Base-by-base conservation (phyloP, 2,113 vertebrate genomes). In the Callorhinus ursinus region DNA sequence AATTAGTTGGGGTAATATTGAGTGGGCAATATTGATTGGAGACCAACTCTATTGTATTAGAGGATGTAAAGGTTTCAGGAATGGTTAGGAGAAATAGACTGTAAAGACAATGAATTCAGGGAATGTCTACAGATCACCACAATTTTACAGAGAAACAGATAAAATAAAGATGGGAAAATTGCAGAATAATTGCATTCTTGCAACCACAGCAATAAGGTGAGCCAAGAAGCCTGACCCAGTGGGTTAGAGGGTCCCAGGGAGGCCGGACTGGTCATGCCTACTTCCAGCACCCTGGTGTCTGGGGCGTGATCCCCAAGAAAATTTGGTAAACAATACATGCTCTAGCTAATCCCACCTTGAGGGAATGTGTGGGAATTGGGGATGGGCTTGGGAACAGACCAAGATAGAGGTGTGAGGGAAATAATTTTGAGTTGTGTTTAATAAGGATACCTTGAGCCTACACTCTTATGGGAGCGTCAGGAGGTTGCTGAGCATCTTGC, bases 201-300 rank as follows among this genome's bases (percentile, higher is more conserved):
- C 14, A 36, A 59, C 33, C 53, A 46, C 33, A 90, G 61, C 16
- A 21, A 22, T 8, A 2, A 72, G 10, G 53, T 12, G 13, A 86
- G 74, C 14, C 46, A 36, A 42, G 12, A 5, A 71, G 21, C 24
- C 74, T 51, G 31, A 79, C 61, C 51, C 21, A 24, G 9, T 2
- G 33, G 19, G 14, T 2, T 13, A 14, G 16, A 28, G 4, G 15
- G 12, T 21, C 10, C 67, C 4, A 2, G 1, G n/a, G 21, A 55
- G 9, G 49, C 2, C 13, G 18, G 63, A 55, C 74, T 8, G 22
- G 39, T 39, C 18, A 1, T 9, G 13, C 46, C 42, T 39, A 0
- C 71, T 65, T 26, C 89, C 13, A 46, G 76, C 2, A 8, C 16
- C 77, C 53, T 2, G 42, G 31, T 4, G 4, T 53, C 87, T 77